Base-by-base conservation (phyloP, 2,888 invertebrate species). In the Thera britannica region DNA sequence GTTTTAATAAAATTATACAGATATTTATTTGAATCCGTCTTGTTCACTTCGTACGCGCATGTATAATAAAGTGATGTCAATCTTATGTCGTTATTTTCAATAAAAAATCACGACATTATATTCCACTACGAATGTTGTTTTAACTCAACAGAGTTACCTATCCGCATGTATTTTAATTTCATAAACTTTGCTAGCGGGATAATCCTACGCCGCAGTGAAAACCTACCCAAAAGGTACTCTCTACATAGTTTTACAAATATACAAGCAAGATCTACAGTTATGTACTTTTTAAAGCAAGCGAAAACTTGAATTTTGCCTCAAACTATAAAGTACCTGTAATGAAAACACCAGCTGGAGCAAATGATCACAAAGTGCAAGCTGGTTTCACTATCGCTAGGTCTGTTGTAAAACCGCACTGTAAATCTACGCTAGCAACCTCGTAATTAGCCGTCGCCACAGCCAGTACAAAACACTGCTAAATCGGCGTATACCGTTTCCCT, bases 381-480 rank as follows among this genome's bases (percentile, higher is more conserved):
- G 70, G 71, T 41, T 58, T 34, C 63, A 85, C 85, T 67, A 77
- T 70, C 73, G 76, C 80, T 85, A 83, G 84, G 82, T 85, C 80
- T 80, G 81, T 81, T 81, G 79, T 80, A 77, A 76, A 77, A 80
- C 80, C 79, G 79, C 79, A 81, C 80, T 81, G 85, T 86, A 86
- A 86, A 89, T 88, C 86, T 82, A 34, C 79, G 78, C 77, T 73
- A 81, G 84, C 85, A 84, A 83, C 79, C 81, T 78, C 83, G 82
- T 86, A 84, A 83, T 83, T 83, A 78, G 79, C 76, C 72, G 71
- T 72, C 72, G 75, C 73, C 70, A 58, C 72, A 71, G 68, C 64
- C 62, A 70, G 66, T 63, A 70, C 68, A 66, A 72, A 73, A 72
- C 66, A 67, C 68, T 70, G 71, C 67, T 71, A 72, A 75, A 75